These are phyloP conservation scores for Phodopus roborovskii DNA, from an alignment of 2,113 vertebrate genomes.

Conservation along the genomic window DNA sequence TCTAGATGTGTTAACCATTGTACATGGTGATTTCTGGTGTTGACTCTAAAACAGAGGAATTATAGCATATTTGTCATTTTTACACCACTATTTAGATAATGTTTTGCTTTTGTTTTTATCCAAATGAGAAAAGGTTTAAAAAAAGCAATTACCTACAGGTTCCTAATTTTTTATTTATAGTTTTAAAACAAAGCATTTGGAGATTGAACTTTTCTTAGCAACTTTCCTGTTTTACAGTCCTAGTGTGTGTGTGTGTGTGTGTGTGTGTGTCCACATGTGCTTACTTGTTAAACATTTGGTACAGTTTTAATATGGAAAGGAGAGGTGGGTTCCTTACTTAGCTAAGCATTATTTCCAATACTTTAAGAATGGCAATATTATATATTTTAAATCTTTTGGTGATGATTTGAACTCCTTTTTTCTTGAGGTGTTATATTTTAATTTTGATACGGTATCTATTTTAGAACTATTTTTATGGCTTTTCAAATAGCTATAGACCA, in stretches of 20 bases:
- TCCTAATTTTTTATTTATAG: constrained; percentile 46
- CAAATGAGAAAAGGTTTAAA: constrained; percentile 38
- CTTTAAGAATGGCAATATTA: constrained; percentile 29
- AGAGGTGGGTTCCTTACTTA: constrained; percentile 18
- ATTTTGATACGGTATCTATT: constrained; percentile 50
- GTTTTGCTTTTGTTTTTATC: constrained; percentile 63
- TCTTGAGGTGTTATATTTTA: constrained; percentile 38
- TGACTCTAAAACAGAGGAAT: constrained; percentile 32
- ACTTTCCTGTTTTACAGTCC: constrained; percentile 45
- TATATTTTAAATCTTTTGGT: constrained; percentile 17
- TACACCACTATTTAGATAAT: neutral
- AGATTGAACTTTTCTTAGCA: constrained; percentile 63
- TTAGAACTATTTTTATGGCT: constrained; percentile 57
- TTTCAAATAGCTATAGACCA: constrained; percentile 42
- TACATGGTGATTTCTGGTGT: constrained; percentile 23
- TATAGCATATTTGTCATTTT: constrained; percentile 52
- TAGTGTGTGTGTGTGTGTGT: neutral
- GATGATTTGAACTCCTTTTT: constrained; percentile 39
- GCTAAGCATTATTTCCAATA: constrained; percentile 47
- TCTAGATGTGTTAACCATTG: constrained; percentile 40
- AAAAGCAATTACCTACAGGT: constrained; percentile 41
- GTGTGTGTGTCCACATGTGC: neutral
- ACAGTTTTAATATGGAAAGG: constrained; percentile 43
- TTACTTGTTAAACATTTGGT: constrained; percentile 35
- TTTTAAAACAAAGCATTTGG: constrained; percentile 39